Conservation (phyloP, 1,140 invertebrate species). For the Leptinotarsa undecemlineata region DNA sequence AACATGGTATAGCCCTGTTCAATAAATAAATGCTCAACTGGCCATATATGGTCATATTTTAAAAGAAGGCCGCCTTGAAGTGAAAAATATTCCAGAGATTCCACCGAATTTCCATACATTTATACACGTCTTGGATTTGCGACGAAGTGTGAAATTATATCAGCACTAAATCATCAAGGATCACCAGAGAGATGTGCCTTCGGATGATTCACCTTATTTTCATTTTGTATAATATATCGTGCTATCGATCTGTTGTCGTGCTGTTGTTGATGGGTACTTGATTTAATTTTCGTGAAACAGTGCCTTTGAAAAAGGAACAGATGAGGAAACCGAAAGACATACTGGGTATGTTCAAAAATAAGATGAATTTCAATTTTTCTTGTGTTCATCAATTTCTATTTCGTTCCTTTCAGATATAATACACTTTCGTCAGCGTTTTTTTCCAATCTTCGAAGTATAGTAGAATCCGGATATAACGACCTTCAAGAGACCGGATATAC, state of each 20-base stretch:
- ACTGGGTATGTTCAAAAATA: too few relatives aligned
- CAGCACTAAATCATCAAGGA: slow-evolving; percentile 39
- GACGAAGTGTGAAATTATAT: slow-evolving; percentile 36
- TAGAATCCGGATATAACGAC: too few relatives aligned
- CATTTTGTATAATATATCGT: neutral
- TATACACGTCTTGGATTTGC: slow-evolving; percentile 33
- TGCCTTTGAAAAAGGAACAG: too few relatives aligned
- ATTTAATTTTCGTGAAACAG: too few relatives aligned
- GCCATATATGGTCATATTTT: slow-evolving; percentile 41
- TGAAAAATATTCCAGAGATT: slow-evolving; percentile 44
- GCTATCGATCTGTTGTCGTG: neutral
- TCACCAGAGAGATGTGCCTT: neutral
- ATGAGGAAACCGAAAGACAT: too few relatives aligned
- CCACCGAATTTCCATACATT: slow-evolving; percentile 42
- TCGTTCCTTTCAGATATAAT: too few relatives aligned
- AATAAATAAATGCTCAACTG: slow-evolving; percentile 38
- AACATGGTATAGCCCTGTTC: slow-evolving; percentile 4
- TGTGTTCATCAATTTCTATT: too few relatives aligned
- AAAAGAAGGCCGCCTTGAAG: slow-evolving; percentile 25
- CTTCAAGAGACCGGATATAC: too few relatives aligned
- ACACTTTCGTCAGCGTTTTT: too few relatives aligned
- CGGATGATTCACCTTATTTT: neutral
- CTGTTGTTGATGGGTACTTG: too few relatives aligned
- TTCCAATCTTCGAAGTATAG: too few relatives aligned
- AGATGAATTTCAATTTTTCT: too few relatives aligned